Base-by-base conservation (phyloP, 2,888 invertebrate species). In the Hypolimnas misippus region DNA sequence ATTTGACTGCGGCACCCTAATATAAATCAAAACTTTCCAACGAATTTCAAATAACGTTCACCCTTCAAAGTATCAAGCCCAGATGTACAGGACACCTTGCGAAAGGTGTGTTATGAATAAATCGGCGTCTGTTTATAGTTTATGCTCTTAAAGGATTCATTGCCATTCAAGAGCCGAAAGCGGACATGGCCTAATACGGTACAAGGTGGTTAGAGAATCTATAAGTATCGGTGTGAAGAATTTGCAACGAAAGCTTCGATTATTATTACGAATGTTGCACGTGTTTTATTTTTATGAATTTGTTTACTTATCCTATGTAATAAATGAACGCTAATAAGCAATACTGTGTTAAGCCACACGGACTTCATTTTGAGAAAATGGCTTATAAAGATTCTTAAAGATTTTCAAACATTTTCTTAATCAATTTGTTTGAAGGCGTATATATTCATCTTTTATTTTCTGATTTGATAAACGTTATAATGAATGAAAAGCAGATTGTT, bases 61-160 rank as follows among this genome's bases (percentile, higher is more conserved):
- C 29, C 49, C n/a, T 21, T 21, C 10, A 75, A 74, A 72, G 82
- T 84, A 84, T 86, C 86, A 83, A 50, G 71, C 65, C 80, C 88
- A 88, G 89, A 88, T 89, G 88, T 69, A 75, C 56, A 35, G 70
- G 68, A 77, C 88, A 88, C 88, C 87, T 88, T 76, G 57, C 68
- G 68, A 76, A 78, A 78, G 77, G 76, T 76, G 76, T 70, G 65
- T 69, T 68, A 58, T 59, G 68, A 72, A 70, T 67, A 59, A 60
- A 60, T 60, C 53, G 33, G 21, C 35, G 44, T 53, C 17, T 49
- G 25, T 50, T 38, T 21, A 14, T 53, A 44, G 52, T 59, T 17
- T 25, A 49, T 58, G 10, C 6, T 6, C 8, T 5, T 31, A 62
- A 51, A 49, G 49, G 49, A 49, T 56, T 63, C 44, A 65, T 71